Percentiles rank a stretch among this genome's conserved stretches.
Conservation (phyloP, 2,113 vertebrate genomes). For the Poecile atricapillus region DNA sequence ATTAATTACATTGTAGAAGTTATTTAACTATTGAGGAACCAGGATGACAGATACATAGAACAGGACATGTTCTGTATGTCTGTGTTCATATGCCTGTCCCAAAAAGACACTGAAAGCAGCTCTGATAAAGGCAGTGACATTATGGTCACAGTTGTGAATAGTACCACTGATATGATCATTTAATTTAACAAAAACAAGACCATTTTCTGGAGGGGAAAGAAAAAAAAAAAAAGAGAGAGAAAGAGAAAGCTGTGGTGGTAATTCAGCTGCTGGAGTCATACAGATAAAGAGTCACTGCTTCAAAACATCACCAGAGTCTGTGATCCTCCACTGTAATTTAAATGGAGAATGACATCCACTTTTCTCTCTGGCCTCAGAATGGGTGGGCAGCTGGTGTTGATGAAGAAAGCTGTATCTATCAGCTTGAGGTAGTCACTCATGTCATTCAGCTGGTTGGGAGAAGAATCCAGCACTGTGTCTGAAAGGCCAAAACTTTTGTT, state of each 20-base stretch:
- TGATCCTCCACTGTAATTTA: constrained; percentile 74
- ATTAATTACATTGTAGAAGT: not conserved
- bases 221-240: not conserved
- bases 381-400: constrained; percentile 79
- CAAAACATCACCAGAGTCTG: constrained; percentile 68
- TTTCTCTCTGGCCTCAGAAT: constrained; percentile 72
- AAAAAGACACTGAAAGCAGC: not conserved
- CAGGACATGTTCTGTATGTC: not conserved
- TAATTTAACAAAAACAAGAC: not conserved
- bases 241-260: not conserved
- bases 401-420: constrained; percentile 76
- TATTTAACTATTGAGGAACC: not conserved
- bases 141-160: not conserved
- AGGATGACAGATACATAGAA: not conserved
- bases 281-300: not conserved
- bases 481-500: not conserved
- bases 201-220: fast-evolving
- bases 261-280: not conserved
- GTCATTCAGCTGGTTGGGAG: constrained; percentile 68
- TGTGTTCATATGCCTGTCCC: not conserved
- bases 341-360: constrained; percentile 78
- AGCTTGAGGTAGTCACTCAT: constrained; percentile 67
- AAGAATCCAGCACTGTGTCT: constrained; percentile 74
- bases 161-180: not conserved
- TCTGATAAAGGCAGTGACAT: not conserved